These are phyloP conservation scores for Chromis chromis DNA, from an alignment of 2,797 vertebrate species.

Conservation along the genomic window DNA sequence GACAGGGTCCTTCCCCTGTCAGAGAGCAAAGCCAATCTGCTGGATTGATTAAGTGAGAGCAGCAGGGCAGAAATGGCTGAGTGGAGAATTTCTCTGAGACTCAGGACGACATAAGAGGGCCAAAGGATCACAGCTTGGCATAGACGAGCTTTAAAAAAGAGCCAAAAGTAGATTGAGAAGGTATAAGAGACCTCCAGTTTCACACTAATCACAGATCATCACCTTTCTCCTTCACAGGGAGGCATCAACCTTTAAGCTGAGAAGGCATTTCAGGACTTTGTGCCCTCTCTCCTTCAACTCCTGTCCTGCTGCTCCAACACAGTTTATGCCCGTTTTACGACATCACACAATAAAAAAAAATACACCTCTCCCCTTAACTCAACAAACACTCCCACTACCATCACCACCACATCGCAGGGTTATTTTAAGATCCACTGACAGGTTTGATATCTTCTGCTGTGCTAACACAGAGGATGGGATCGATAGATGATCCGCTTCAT, in stretches of 20 bases:
- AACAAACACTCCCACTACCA: constrained; percentile 54
- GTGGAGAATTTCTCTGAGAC: constrained; percentile 69
- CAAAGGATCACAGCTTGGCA: constrained; percentile 50
- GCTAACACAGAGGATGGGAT: constrained; percentile 81
- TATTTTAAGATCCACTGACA: constrained; percentile 80
- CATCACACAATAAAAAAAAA: constrained; percentile 21
- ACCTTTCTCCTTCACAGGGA: constrained; percentile 65
- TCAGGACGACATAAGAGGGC: constrained; percentile 46
- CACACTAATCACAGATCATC: constrained; percentile 71
- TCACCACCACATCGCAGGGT: constrained; percentile 38
- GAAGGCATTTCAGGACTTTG: constrained; percentile 44
- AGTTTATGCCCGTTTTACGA: constrained; percentile 32
- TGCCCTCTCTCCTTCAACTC: constrained; percentile 32
- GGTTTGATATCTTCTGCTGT: constrained; percentile 82
- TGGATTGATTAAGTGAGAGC: constrained; percentile 81
- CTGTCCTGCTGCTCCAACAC: not conserved
- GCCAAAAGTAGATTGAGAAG: constrained; percentile 55
- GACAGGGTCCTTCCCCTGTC: constrained; percentile 80
- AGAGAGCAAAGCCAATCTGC: constrained; percentile 81
- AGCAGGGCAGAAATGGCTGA: constrained; percentile 81
- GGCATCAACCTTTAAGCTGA: constrained; percentile 49
- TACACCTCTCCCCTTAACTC: constrained; percentile 44
- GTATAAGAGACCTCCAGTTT: constrained; percentile 56
- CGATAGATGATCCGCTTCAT: constrained; percentile 85
- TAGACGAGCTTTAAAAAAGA: constrained; percentile 54